A percentile compares a stretch with the other conserved stretches of the same genome.
Conservation (phyloP, 2,797 vertebrate genomes). For the Xenentodon cancila region DNA sequence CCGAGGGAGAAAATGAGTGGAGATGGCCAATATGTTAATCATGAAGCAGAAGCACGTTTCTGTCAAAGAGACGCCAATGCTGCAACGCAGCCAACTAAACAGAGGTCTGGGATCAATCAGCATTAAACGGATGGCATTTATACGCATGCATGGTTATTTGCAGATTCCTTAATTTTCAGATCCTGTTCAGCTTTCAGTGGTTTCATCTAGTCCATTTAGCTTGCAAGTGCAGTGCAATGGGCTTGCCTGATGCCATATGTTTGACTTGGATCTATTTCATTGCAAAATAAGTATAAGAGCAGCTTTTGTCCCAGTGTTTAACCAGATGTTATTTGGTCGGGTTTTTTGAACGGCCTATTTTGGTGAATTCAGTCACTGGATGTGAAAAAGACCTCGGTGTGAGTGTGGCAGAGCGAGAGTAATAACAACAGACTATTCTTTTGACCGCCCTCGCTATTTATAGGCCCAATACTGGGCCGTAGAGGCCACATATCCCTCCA, state of each 20-base stretch:
- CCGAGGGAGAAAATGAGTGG: conserved; percentile 18
- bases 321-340: conserved; percentile 64
- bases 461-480: conserved; percentile 51
- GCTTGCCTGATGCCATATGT: conserved; percentile 19
- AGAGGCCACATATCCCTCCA: conserved; percentile 63
- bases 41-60: conserved; percentile 24
- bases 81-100: conserved; percentile 10
- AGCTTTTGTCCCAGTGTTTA: conserved; percentile 53
- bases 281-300: conserved; percentile 56
- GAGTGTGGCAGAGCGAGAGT: conserved; percentile 2
- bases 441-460: conserved; percentile 74
- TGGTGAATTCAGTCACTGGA: conserved; percentile 53
- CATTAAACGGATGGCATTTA: conserved; percentile 2
- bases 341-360: conserved; percentile 55
- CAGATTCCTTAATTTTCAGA: conserved; percentile 10
- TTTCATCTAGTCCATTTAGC: conserved; percentile 16
- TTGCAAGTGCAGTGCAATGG: conserved; percentile 12
- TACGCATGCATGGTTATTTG: background rate
- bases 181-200: conserved; percentile 2
- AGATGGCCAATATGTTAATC: conserved; percentile 20
- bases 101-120: conserved; percentile 4
- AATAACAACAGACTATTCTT: conserved; percentile 76
- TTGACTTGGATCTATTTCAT: conserved; percentile 29
- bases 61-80: conserved; percentile 1
- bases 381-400: conserved; percentile 41